Percentiles rank a stretch among this genome's conserved stretches.
These are phyloP conservation scores for Calameuta filiformis DNA, from an alignment of 2,888 invertebrate genomes.

Conservation along the genomic window DNA sequence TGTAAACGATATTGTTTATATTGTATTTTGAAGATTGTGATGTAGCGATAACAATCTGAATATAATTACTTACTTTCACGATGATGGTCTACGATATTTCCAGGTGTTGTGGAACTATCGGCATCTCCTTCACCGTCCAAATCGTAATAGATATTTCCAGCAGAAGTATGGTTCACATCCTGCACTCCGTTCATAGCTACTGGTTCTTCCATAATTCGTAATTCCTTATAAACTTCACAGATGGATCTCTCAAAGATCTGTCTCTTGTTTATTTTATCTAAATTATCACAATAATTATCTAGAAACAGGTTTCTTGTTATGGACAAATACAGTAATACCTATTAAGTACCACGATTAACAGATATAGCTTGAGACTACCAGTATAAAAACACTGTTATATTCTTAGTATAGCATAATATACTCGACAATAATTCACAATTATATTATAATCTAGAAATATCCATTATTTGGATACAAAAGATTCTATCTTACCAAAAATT, in stretches of 20 bases:
- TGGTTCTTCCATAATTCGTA: conserved; percentile 48
- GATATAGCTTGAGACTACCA: neutral
- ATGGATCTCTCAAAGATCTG: neutral
- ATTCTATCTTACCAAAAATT: neutral
- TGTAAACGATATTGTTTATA: neutral
- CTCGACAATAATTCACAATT: neutral
- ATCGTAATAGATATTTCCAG: conserved; percentile 43
- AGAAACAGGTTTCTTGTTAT: neutral
- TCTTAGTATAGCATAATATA: too few relatives aligned
- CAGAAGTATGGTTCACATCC: conserved; percentile 40
- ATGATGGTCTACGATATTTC: conserved; percentile 46
- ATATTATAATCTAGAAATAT: neutral
- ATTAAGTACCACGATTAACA: neutral
- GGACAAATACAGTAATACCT: neutral
- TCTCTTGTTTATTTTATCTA: neutral
- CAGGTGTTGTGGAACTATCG: conserved; percentile 57
- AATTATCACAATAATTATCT: neutral
- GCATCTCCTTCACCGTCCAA: conserved; percentile 58
- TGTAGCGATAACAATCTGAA: neutral
- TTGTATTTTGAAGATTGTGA: neutral
- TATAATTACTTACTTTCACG: conserved; percentile 53
- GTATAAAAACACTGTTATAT: neutral
- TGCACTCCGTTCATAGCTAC: conserved; percentile 47
- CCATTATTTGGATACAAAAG: neutral
- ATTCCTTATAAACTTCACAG: neutral